Conservation (phyloP, 2,888 invertebrate genomes). For the Colostygia pectinataria region DNA sequence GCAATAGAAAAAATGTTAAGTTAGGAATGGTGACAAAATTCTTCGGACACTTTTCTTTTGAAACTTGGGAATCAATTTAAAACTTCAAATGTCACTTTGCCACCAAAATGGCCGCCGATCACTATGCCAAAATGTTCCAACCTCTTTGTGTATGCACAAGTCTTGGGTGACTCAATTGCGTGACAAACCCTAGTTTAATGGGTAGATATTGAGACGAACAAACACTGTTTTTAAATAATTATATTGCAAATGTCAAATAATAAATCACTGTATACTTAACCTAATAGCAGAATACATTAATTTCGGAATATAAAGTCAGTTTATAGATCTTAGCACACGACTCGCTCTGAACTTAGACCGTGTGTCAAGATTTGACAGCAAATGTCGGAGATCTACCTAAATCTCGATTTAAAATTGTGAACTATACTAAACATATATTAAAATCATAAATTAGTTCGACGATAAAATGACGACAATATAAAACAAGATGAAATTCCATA, state of each 20-base stretch:
- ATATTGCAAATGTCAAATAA: constrained; percentile 60
- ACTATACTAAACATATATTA: constrained; percentile 53
- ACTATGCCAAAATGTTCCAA: no score
- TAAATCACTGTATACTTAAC: constrained; percentile 51
- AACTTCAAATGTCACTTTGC: no score
- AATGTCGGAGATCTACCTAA: constrained; percentile 40
- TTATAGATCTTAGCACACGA: constrained; percentile 10
- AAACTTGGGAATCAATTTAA: no score
- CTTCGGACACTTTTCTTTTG: no score
- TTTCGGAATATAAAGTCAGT: constrained; percentile 23
- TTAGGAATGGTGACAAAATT: constrained; percentile 21
- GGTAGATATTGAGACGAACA: constrained; percentile 43
- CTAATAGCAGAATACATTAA: constrained; percentile 16
- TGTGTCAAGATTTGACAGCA: constrained; percentile 22
- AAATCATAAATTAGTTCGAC: constrained; percentile 65
- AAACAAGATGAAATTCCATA: constrained; percentile 54
- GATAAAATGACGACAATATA: constrained; percentile 48
- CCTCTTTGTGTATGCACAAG: no score
- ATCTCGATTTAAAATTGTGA: constrained; percentile 47
- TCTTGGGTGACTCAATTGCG: no score
- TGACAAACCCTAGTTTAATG: neutral
- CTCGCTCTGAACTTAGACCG: neutral
- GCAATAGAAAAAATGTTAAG: constrained; percentile 17
- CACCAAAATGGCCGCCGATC: no score
- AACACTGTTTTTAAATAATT: constrained; percentile 43